phyloP scores from a whole-genome alignment of 2,888 invertebrate species.

The Hydroisotoma schaefferi region DNA sequence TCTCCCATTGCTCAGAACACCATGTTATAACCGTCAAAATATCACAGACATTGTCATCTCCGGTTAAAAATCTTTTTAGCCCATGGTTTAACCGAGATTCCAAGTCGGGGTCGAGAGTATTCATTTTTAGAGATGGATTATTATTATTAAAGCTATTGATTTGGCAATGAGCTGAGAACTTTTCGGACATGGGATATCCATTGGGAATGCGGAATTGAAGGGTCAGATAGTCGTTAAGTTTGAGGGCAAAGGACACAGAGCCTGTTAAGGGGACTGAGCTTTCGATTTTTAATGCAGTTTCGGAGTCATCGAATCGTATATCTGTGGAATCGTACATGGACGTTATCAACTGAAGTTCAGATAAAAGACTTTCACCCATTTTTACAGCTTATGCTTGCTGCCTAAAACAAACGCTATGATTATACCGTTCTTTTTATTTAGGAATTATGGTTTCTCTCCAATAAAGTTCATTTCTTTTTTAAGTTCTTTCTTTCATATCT shows the following conservation, averaged over 20 bases:
- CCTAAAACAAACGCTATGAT: no score
- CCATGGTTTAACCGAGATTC: background rate
- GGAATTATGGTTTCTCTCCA: no score
- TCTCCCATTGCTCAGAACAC: conserved; percentile 21
- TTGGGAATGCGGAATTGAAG: conserved; percentile 25
- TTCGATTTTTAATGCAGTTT: conserved; percentile 17
- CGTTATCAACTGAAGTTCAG: conserved; percentile 31
- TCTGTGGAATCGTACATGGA: conserved; percentile 29
- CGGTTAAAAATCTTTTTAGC: no score
- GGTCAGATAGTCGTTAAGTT: conserved; percentile 18
- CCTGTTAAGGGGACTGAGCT: conserved; percentile 19
- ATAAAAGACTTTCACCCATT: conserved; percentile 5
- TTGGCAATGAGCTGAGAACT: conserved; percentile 18
- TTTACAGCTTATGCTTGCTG: no score
- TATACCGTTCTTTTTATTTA: no score
- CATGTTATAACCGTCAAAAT: conserved; percentile 19
- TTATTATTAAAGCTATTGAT: background rate
- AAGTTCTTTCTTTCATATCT: no score
- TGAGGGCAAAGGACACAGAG: conserved; percentile 24
- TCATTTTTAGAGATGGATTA: background rate
- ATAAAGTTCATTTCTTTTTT: no score
- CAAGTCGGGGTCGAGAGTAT: background rate
- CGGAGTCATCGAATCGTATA: conserved; percentile 27
- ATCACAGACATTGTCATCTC: background rate
- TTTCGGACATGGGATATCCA: conserved; percentile 27